Conservation (phyloP, 1,140 invertebrate species). For the Hylaeus anthracinus region DNA sequence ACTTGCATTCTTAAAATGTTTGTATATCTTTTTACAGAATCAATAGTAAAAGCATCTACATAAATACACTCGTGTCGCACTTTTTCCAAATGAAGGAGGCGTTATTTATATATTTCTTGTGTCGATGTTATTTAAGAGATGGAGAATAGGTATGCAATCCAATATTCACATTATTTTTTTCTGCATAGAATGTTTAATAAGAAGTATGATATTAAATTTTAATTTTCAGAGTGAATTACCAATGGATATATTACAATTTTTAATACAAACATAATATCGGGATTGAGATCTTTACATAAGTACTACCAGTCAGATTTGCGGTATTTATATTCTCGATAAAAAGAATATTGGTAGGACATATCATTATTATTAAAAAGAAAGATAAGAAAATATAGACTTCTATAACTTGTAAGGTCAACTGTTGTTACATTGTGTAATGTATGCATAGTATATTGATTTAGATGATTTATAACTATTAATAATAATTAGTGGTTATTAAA, state of each 20-base stretch:
- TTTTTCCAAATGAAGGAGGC: constrained; percentile 26
- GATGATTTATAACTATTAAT: constrained; percentile 5
- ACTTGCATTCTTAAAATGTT: not conserved
- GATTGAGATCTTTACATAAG: constrained; percentile 18
- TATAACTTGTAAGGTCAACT: constrained; percentile 8
- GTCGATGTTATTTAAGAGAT: constrained; percentile 37
- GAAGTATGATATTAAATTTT: constrained; percentile 22
- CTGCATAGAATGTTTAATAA: not conserved
- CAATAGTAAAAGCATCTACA: constrained; percentile 68
- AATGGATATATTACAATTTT: constrained; percentile 28
- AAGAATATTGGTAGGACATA: constrained; percentile 24
- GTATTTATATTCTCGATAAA: constrained; percentile 18
- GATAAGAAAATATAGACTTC: constrained; percentile 13
- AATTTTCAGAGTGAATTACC: constrained; percentile 49
- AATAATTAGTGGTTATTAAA: not conserved
- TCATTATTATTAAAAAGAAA: constrained; percentile 18
- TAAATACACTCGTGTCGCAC: constrained; percentile 49
- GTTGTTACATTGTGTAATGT: constrained; percentile 30
- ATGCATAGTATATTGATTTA: constrained; percentile 20
- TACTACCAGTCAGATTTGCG: constrained; percentile 11
- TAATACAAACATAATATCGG: constrained; percentile 14
- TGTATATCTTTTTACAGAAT: constrained; percentile 65
- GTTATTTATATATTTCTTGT: constrained; percentile 33
- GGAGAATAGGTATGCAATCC: constrained; percentile 47
- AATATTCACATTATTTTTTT: not conserved